Conservation (phyloP, 92 coral and sea anemone species). For the Epizoanthus stellaris region DNA sequence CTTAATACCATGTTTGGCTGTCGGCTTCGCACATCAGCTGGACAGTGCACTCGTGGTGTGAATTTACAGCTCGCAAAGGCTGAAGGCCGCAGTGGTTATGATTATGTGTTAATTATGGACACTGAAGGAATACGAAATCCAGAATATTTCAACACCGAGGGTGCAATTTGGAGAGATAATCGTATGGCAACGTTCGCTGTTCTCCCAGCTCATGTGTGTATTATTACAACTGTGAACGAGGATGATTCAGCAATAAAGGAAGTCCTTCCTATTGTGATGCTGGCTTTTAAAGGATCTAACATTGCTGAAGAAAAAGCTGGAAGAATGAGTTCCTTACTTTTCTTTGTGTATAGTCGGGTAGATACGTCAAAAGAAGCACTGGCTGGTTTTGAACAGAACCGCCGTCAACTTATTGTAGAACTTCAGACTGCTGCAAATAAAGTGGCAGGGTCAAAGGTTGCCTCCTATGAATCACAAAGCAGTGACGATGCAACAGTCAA, state of each 20-base stretch:
- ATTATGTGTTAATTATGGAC: slow-evolving; percentile 47
- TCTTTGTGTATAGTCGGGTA: not conserved
- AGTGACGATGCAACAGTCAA: not conserved
- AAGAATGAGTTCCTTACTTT: not conserved
- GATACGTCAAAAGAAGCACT: not conserved
- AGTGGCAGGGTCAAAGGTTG: slow-evolving; percentile 25
- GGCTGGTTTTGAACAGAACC: not conserved
- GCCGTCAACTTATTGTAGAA: slow-evolving; percentile 28
- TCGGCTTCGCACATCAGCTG: slow-evolving; percentile 37
- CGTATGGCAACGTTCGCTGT: slow-evolving; percentile 46
- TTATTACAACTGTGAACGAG: not conserved
- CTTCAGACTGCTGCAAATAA: slow-evolving; percentile 29
- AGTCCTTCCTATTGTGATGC: not conserved
- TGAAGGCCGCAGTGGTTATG: slow-evolving; percentile 21
- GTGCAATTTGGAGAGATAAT: slow-evolving; percentile 30
- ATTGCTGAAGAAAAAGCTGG: not conserved
- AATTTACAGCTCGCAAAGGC: slow-evolving; percentile 25
- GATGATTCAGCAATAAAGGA: not conserved
- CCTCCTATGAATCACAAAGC: not conserved
- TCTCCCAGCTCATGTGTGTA: not conserved
- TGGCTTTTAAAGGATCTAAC: not conserved
- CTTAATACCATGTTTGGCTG: slow-evolving; percentile 54
- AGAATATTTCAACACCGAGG: slow-evolving; percentile 6
- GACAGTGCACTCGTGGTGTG: slow-evolving; percentile 47
- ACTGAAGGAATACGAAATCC: slow-evolving; percentile 43